Base-by-base conservation (phyloP, 2,888 invertebrate genomes). In the Meiosimyza decipiens region DNA sequence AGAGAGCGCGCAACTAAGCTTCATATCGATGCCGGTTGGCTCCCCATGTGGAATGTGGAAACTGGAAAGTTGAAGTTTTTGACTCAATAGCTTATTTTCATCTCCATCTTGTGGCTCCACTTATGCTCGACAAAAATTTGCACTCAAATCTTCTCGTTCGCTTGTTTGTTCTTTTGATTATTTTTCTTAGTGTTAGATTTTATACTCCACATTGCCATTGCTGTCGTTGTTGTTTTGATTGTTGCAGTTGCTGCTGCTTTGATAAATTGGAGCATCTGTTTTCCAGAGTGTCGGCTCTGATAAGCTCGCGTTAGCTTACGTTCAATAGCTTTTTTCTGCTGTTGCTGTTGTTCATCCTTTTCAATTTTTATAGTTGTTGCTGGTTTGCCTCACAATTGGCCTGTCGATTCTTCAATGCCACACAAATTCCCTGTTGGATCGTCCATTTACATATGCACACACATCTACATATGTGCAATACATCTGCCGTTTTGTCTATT, bases 281-380 rank as follows among this genome's bases (percentile, higher is more conserved):
- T 78, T 80, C 78, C 78, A 76, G 74, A 78, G 78, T 78, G 76
- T 71, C 74, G 78, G 77, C 73, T 16, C 63, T 33, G 33, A n/a
- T 63, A 49, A 16, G 5, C 28, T 12, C 28, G 4, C 22, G 57
- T 13, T 9, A 16, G 12, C 13, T 28, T 57, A 12, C 11, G 6
- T n/a, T 40, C 62, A 33, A 16, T 65, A 11, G 28, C 65, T 18
- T 50, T n/a, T 51, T 49, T 40, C 49, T 64, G 11, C 47, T 47
- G 2, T 47, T 50, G 15, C 33, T 33, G 47, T 28, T 47, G 63
- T 15, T 49, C 18, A 15, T 28, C 28, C 18, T 49, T 65, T 40
- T 9, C 22, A 49, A 6, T 51, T 40, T n/a, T 15, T 51, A 12
- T 18, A 16, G 18, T 33, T 65, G 5, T 65, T 22, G 12, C 22